Evolutionary conservation across 2,113 vertebrate species (phyloP).

Genomic region (Tonatia bakeri): DNA sequence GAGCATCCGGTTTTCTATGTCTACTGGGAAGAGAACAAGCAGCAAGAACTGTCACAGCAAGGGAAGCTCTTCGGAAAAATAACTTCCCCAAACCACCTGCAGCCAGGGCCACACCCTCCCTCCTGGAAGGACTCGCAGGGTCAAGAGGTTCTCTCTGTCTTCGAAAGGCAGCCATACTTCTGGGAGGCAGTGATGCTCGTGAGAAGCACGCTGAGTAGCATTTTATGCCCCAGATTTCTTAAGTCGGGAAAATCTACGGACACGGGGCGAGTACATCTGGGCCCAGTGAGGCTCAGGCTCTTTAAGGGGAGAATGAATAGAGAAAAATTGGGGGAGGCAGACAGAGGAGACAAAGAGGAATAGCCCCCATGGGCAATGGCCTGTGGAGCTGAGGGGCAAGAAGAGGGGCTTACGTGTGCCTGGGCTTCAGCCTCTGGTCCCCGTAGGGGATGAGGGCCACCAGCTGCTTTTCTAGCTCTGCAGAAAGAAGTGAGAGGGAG

Average conservation of each 20-base stretch:
- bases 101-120: not conserved
- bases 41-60: not conserved
- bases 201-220: not conserved
- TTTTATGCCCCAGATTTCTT: not conserved
- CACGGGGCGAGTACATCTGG: not conserved
- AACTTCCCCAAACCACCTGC: not conserved
- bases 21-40: not conserved
- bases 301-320: not conserved
- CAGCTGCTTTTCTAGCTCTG: slow-evolving; percentile 79
- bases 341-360: not conserved
- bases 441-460: slow-evolving; percentile 81
- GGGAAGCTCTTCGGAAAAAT: not conserved
- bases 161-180: not conserved
- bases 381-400: not conserved
- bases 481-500: not conserved
- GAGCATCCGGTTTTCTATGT: not conserved
- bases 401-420: slow-evolving; percentile 74
- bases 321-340: not conserved
- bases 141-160: not conserved
- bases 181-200: not conserved
- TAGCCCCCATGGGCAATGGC: not conserved
- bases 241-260: not conserved
- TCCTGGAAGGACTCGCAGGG: not conserved
- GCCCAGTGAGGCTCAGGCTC: not conserved
- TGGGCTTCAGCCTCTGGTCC: slow-evolving; percentile 80